A percentile compares a stretch with the other conserved stretches of the same genome.
phyloP scores from a whole-genome alignment of 2,113 vertebrate genomes.

The Callionymus lyra region DNA sequence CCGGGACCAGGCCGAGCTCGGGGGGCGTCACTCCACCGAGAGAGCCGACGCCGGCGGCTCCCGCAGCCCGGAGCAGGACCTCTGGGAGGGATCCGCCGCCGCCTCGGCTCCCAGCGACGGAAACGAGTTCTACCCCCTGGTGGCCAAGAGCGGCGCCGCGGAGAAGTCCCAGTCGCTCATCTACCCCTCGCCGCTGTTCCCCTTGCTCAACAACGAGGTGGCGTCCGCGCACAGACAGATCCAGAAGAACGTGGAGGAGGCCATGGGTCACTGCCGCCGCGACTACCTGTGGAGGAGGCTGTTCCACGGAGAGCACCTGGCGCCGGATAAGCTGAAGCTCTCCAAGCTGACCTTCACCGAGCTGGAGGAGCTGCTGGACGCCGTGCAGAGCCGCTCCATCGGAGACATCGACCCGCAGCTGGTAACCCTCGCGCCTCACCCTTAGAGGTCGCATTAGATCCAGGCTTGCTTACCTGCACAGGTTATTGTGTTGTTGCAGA shows the following conservation, averaged over 20 bases:
- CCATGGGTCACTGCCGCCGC: slow-evolving; percentile 91
- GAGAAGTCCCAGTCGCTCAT: slow-evolving; percentile 60
- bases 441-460: background rate
- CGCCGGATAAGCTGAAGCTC: slow-evolving; percentile 85
- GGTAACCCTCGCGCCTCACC: slow-evolving; percentile 59
- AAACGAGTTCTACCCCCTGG: slow-evolving; percentile 59
- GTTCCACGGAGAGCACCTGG: slow-evolving; percentile 87
- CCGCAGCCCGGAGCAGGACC: slow-evolving; percentile 51
- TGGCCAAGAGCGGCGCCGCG: slow-evolving; percentile 14
- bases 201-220: slow-evolving; percentile 82
- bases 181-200: slow-evolving; percentile 77
- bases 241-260: slow-evolving; percentile 82
- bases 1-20: slow-evolving; percentile 69
- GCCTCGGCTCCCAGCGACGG: slow-evolving; percentile 38
- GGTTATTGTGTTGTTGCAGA: too few species aligned
- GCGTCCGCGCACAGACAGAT: slow-evolving; percentile 77
- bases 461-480: too few species aligned
- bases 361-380: slow-evolving; percentile 87
- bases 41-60: slow-evolving; percentile 10
- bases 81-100: slow-evolving; percentile 64
- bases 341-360: slow-evolving; percentile 82
- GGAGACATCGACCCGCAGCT: slow-evolving; percentile 91
- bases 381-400: slow-evolving; percentile 86
- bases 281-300: slow-evolving; percentile 95
- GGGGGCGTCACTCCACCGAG: slow-evolving; percentile 42